Percentiles rank a stretch among this genome's conserved stretches.
Conservation (phyloP, 2,797 vertebrate genomes). For the Austrolebias charrua region DNA sequence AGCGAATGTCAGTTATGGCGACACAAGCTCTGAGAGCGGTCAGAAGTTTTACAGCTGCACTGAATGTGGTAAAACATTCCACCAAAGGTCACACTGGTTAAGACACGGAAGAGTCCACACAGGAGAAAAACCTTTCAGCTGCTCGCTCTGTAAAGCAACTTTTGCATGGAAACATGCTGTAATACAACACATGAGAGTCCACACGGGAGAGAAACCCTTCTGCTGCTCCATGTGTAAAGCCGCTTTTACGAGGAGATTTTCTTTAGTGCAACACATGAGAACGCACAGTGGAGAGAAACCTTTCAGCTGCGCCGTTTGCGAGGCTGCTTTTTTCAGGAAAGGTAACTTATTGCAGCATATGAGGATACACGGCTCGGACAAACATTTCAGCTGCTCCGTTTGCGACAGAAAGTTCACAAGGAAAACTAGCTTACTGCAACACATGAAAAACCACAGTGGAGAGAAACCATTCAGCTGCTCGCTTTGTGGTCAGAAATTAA, state of each 20-base stretch:
- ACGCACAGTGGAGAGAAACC: conserved; percentile 11
- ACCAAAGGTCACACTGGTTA: neutral
- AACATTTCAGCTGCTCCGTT: neutral
- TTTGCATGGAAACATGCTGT: neutral
- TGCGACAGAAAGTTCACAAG: neutral
- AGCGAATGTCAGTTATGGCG: neutral
- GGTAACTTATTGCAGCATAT: neutral
- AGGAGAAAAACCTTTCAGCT: neutral
- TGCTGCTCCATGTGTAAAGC: conserved; percentile 3
- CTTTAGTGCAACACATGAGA: conserved; percentile 10
- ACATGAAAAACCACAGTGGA: conserved; percentile 2
- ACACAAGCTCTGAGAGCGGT: neutral
- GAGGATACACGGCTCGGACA: neutral
- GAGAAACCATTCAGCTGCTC: conserved; percentile 6
- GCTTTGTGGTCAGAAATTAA: neutral
- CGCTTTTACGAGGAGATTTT: conserved; percentile 1
- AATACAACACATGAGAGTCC: neutral
- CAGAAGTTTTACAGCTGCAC: neutral
- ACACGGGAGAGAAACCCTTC: conserved; percentile 8
- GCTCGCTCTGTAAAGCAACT: neutral
- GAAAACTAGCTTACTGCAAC: neutral
- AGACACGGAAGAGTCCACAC: neutral
- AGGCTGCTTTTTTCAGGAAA: neutral
- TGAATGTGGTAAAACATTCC: conserved; percentile 1
- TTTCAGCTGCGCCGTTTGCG: conserved; percentile 1